Evolutionary conservation across 2,797 vertebrate species (phyloP).

Genomic region (Oceanodroma leucorhoa): DNA sequence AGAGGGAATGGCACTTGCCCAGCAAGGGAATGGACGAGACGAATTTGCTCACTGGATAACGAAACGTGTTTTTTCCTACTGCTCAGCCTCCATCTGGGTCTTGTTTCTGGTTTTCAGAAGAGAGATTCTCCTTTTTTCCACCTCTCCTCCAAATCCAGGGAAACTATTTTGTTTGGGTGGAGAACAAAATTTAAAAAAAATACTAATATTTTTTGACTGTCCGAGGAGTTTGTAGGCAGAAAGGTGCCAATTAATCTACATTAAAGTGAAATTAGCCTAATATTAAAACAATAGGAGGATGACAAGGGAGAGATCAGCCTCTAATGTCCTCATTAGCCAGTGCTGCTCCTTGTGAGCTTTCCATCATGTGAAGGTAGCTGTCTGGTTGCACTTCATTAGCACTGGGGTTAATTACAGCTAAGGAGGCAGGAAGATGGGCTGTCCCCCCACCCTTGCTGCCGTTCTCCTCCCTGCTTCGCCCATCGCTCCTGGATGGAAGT

Average conservation of each 20-base stretch:
- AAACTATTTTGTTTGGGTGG: not conserved
- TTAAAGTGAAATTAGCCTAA: constrained; percentile 68
- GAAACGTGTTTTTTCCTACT: not conserved
- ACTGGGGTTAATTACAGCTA: constrained; percentile 67
- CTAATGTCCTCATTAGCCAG: constrained; percentile 72
- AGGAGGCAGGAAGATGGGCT: constrained; percentile 40
- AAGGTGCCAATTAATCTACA: constrained; percentile 58
- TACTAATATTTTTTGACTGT: not conserved
- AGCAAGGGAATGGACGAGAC: fast-evolving
- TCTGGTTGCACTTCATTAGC: constrained; percentile 71
- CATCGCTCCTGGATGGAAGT: not conserved
- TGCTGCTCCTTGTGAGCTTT: constrained; percentile 41
- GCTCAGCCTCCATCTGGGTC: not conserved
- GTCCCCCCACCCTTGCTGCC: not conserved
- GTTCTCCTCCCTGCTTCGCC: not conserved
- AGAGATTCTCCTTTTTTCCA: not conserved
- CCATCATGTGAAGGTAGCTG: constrained; percentile 43
- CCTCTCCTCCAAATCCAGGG: not conserved
- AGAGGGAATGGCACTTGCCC: not conserved
- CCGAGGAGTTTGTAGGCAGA: not conserved
- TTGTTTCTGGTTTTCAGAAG: not conserved
- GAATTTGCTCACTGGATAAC: not conserved
- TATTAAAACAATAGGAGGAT: constrained; percentile 59
- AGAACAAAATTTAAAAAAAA: not conserved
- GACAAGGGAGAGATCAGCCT: constrained; percentile 49